These are phyloP conservation scores for Halocaridina rubra DNA, from an alignment of 2,888 invertebrate species.

Conservation along the genomic window DNA sequence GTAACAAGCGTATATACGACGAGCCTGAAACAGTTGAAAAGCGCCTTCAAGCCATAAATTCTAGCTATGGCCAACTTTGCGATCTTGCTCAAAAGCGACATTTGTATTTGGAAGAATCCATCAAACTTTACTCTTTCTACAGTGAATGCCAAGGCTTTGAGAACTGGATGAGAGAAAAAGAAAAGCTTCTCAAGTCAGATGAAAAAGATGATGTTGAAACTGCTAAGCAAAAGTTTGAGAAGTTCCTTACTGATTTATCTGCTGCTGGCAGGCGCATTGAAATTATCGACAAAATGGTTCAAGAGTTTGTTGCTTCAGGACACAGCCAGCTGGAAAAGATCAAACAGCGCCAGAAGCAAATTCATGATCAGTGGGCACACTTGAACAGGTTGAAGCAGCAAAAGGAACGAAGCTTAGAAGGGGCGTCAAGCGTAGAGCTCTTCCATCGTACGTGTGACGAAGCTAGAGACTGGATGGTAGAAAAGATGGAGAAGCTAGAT, in stretches of 20 bases:
- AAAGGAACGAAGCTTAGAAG: slow-evolving; percentile 91
- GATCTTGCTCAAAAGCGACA: slow-evolving; percentile 75
- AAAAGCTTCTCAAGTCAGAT: slow-evolving; percentile 81
- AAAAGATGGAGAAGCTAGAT: slow-evolving; percentile 92
- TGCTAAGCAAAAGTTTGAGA: slow-evolving; percentile 93
- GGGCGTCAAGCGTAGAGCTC: slow-evolving; percentile 88
- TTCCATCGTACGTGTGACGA: slow-evolving; percentile 97
- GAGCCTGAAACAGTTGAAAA: slow-evolving; percentile 85
- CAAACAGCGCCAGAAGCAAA: slow-evolving; percentile 77
- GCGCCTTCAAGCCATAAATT: slow-evolving; percentile 82
- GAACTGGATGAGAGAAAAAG: slow-evolving; percentile 96
- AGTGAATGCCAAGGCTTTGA: slow-evolving; percentile 98
- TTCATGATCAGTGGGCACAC: slow-evolving; percentile 89
- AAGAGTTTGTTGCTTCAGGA: slow-evolving; percentile 77
- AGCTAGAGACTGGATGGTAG: slow-evolving; percentile 96
- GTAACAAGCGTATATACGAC: slow-evolving; percentile 67
- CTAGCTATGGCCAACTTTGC: slow-evolving; percentile 82
- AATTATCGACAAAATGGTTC: slow-evolving; percentile 86
- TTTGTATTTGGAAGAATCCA: slow-evolving; percentile 89
- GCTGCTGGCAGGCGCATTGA: slow-evolving; percentile 93
- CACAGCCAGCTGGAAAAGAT: slow-evolving; percentile 80
- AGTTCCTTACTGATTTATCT: slow-evolving; percentile 73
- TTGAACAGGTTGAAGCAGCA: slow-evolving; percentile 87
- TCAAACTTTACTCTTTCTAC: slow-evolving; percentile 91
- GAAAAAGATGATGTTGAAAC: slow-evolving; percentile 89